Percentiles rank a stretch among this genome's conserved stretches.
These are phyloP conservation scores for Andrena bicolor DNA, from an alignment of 2,888 invertebrate species.

Conservation along the genomic window DNA sequence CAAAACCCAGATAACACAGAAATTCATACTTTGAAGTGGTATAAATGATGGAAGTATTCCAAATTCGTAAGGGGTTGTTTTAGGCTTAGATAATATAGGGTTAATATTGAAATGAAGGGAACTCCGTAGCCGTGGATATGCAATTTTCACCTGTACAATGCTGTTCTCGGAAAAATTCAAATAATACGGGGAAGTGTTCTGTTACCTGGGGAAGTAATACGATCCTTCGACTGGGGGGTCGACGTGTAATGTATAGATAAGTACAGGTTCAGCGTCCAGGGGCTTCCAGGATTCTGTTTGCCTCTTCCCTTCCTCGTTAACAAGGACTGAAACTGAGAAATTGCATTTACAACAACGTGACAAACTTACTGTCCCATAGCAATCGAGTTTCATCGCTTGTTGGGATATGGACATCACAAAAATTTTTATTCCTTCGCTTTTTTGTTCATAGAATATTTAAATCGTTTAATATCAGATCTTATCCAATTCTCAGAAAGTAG, in stretches of 20 bases:
- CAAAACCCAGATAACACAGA: no score
- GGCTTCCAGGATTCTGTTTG: conserved; percentile 64
- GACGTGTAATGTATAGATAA: conserved; percentile 57
- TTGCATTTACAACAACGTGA: conserved; percentile 11
- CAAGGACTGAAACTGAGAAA: conserved; percentile 19
- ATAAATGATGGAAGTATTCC: background rate
- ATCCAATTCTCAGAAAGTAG: no score
- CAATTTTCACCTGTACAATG: conserved; percentile 5
- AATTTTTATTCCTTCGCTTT: no score
- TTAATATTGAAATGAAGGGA: conserved; percentile 23
- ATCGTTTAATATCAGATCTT: no score
- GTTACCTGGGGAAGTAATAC: conserved; percentile 54
- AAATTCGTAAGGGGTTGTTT: background rate
- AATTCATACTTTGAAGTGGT: background rate
- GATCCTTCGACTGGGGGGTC: conserved; percentile 48
- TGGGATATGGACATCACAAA: background rate
- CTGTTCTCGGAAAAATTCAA: conserved; percentile 37
- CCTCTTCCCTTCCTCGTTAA: conserved; percentile 34
- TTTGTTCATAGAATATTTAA: no score
- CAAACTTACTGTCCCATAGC: conserved; percentile 14
- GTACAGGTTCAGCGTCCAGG: conserved; percentile 50
- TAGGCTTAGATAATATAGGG: background rate
- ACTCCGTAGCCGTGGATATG: background rate
- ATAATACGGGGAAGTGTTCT: conserved; percentile 37
- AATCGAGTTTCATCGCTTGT: conserved; percentile 10